Percentiles rank a stretch among this genome's conserved stretches.
phyloP scores from a whole-genome alignment of 2,113 vertebrate genomes.

The Megaleporinus macrocephalus region DNA sequence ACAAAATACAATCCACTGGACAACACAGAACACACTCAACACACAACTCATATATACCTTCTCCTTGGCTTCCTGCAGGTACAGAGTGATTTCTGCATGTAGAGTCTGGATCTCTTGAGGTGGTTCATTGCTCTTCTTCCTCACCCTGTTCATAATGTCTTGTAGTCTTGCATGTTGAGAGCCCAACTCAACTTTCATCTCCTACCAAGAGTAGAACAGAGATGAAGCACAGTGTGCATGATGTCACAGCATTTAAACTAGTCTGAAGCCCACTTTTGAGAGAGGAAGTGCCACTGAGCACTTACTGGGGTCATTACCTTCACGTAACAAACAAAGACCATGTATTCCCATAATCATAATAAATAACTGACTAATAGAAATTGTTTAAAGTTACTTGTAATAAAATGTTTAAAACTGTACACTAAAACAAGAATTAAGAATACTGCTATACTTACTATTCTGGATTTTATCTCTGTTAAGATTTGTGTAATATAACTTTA shows the following conservation, averaged over 20 bases:
- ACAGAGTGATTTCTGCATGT: slow-evolving; percentile 76
- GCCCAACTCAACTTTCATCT: slow-evolving; percentile 72
- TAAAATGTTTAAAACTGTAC: no score
- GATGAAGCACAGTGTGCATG: neutral
- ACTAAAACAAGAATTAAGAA: no score
- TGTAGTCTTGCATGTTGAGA: slow-evolving; percentile 76
- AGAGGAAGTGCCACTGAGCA: no score
- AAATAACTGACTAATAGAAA: no score
- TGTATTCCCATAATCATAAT: no score
- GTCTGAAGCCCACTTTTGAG: no score
- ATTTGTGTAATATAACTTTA: neutral
- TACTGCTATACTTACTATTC: no score
- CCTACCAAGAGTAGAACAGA: slow-evolving; percentile 67
- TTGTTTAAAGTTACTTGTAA: neutral
- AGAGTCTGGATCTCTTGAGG: slow-evolving; percentile 79
- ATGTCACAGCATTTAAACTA: neutral
- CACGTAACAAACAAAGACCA: no score
- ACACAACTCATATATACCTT: slow-evolving; percentile 75
- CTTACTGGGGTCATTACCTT: no score
- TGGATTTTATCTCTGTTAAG: no score
- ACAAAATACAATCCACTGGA: no score
- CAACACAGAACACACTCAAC: no score
- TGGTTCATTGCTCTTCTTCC: slow-evolving; percentile 74
- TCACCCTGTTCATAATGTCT: slow-evolving; percentile 76
- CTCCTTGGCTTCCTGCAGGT: slow-evolving; percentile 79